Evolutionary conservation across 2,797 vertebrate genomes (phyloP).

Genomic region (Antennarius maculatus): DNA sequence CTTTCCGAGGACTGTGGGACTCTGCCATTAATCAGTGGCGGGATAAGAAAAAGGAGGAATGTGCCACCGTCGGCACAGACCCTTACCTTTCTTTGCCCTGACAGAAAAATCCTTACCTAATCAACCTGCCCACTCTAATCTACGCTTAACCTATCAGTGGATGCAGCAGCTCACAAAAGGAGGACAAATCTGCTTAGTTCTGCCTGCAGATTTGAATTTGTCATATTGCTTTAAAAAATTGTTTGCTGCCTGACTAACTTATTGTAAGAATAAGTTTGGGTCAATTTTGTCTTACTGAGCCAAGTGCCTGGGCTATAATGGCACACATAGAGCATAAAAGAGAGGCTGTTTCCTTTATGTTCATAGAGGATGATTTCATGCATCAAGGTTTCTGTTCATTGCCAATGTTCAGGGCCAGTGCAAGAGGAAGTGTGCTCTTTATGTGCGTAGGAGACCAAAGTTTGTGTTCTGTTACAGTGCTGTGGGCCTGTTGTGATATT

Average conservation of each 20-base stretch:
- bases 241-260: not conserved
- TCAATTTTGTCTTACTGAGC: not conserved
- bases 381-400: not conserved
- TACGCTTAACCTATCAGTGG: conserved; percentile 50
- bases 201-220: not conserved
- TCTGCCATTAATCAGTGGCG: conserved; percentile 79
- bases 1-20: conserved; percentile 72
- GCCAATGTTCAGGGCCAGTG: not conserved
- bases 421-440: not conserved
- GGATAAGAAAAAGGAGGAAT: conserved; percentile 71
- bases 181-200: conserved; percentile 19
- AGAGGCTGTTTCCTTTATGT: not conserved
- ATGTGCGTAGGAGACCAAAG: not conserved
- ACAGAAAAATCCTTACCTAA: conserved; percentile 82
- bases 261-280: not conserved
- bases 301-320: not conserved
- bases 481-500: too few species aligned
- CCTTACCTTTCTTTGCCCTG: conserved; percentile 67
- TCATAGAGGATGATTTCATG: not conserved
- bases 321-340: not conserved
- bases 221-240: not conserved
- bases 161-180: conserved; percentile 45
- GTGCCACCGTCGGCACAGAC: conserved; percentile 66
- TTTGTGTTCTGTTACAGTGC: not conserved
- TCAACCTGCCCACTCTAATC: conserved; percentile 74